These are phyloP conservation scores for Lophotriccus pileatus DNA, from an alignment of 2,797 vertebrate genomes.

Conservation along the genomic window DNA sequence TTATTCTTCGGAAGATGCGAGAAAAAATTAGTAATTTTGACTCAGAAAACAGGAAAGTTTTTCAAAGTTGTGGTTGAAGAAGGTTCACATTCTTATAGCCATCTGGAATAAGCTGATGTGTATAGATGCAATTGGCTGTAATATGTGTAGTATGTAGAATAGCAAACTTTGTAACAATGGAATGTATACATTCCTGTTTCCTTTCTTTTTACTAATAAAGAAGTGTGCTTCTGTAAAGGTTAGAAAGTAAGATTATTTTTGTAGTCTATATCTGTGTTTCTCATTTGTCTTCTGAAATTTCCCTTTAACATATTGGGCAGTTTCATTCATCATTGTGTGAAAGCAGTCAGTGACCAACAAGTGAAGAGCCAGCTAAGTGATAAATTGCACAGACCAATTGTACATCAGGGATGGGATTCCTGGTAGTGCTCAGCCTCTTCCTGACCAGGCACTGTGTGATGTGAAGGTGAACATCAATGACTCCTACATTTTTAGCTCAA, in stretches of 20 bases:
- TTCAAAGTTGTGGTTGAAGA: background rate
- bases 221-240: background rate
- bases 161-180: background rate
- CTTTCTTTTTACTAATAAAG: background rate
- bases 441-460: background rate
- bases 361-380: background rate
- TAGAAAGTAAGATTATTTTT: background rate
- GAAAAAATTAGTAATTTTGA: background rate
- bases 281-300: conserved; percentile 3
- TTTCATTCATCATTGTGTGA: background rate
- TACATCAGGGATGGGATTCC: background rate
- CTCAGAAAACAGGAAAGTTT: background rate
- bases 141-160: background rate
- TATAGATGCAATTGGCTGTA: background rate
- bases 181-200: background rate
- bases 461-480: background rate
- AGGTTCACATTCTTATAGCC: background rate
- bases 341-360: background rate
- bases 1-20: background rate
- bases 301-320: background rate
- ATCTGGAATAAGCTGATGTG: background rate
- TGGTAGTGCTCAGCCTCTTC: background rate
- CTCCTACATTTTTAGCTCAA: background rate
- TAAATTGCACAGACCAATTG: background rate
- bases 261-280: background rate